phyloP scores from a whole-genome alignment of 2,113 vertebrate genomes.

The Peromyscus maniculatus region DNA sequence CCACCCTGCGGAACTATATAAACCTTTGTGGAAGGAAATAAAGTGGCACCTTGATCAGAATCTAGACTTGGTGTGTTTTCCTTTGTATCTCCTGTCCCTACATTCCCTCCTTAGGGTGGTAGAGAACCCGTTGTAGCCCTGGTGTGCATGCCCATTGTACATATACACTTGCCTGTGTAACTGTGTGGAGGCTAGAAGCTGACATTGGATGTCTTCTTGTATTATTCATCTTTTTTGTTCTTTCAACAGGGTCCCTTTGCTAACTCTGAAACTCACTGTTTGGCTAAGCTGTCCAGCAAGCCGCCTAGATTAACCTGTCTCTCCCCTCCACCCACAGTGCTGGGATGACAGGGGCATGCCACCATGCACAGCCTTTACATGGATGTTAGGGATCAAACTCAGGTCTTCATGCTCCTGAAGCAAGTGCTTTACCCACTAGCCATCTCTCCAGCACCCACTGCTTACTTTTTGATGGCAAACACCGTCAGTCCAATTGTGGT shows the following conservation, averaged over 20 bases:
- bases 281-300: neutral
- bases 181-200: neutral
- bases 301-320: neutral
- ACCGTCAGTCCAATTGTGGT: slow-evolving; percentile 48
- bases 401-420: neutral
- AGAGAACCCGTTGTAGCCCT: too few relatives aligned
- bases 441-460: too few relatives aligned
- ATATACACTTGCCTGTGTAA: neutral
- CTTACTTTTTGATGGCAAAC: slow-evolving; percentile 72
- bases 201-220: neutral
- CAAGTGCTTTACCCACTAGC: neutral
- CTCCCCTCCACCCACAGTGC: neutral
- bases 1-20: too few relatives aligned
- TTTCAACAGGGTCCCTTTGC: neutral
- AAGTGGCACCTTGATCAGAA: too few relatives aligned
- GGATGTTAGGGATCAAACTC: neutral
- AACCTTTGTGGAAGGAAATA: too few relatives aligned
- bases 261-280: neutral
- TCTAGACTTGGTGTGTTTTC: too few relatives aligned
- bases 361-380: neutral
- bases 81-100: too few relatives aligned
- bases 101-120: too few relatives aligned
- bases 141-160: neutral
- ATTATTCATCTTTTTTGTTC: too few relatives aligned
- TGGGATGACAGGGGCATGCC: neutral